These are phyloP conservation scores for Serripes groenlandicus DNA, from an alignment of 2,888 invertebrate genomes.

Conservation along the genomic window DNA sequence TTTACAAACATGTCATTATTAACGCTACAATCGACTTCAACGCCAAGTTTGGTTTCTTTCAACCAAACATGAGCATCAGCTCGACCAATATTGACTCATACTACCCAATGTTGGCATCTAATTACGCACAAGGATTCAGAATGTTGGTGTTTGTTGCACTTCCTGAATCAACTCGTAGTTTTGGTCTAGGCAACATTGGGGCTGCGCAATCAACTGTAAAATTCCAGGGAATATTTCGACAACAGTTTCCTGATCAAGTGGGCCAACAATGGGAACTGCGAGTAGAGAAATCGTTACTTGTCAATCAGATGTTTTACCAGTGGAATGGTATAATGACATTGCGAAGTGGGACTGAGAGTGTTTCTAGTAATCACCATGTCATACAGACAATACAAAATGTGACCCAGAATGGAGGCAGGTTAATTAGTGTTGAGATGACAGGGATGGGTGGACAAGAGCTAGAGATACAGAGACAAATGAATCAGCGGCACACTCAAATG, in stretches of 20 bases:
- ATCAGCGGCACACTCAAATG: constrained; percentile 30
- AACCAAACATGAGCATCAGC: constrained; percentile 35
- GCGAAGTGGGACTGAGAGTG: constrained; percentile 25
- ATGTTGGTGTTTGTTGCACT: constrained; percentile 63
- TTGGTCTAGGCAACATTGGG: constrained; percentile 54
- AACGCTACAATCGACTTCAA: constrained; percentile 61
- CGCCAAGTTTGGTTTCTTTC: constrained; percentile 44
- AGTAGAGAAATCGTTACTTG: constrained; percentile 76
- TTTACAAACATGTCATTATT: constrained; percentile 73
- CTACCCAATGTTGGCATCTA: constrained; percentile 43
- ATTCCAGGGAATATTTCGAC: constrained; percentile 77
- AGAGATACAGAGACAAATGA: constrained; percentile 49
- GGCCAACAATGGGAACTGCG: constrained; percentile 75
- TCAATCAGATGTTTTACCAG: constrained; percentile 56
- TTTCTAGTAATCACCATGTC: constrained; percentile 63
- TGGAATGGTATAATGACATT: constrained; percentile 45
- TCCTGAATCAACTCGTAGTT: constrained; percentile 27
- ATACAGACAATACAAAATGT: constrained; percentile 72
- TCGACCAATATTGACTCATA: constrained; percentile 53
- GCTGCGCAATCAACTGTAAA: constrained; percentile 54
- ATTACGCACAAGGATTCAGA: constrained; percentile 56
- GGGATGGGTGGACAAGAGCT: constrained; percentile 69
- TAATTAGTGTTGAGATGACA: constrained; percentile 77
- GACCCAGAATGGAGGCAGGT: constrained; percentile 72
- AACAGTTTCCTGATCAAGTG: constrained; percentile 63